Evolutionary conservation across 2,797 vertebrate species (phyloP).

Genomic region (Podarcis siculus): DNA sequence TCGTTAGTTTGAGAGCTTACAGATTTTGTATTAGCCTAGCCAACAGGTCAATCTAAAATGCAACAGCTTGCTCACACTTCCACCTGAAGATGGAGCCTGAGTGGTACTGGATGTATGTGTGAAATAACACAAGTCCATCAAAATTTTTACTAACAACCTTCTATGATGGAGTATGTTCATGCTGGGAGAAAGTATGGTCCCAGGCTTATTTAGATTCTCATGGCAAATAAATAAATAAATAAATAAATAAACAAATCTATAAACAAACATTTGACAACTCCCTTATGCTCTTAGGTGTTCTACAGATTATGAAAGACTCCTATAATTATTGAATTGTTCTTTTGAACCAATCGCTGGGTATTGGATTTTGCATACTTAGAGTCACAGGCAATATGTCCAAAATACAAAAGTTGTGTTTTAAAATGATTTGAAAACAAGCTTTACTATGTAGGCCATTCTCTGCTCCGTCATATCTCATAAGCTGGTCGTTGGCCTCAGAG

Average conservation of each 20-base stretch:
- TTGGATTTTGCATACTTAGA: conserved; percentile 61
- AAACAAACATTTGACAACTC: conserved; percentile 68
- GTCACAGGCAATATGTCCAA: conserved; percentile 57
- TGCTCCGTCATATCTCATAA: background rate
- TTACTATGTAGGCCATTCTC: background rate
- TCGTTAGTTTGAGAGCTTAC: conserved; percentile 57
- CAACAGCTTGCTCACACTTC: conserved; percentile 16
- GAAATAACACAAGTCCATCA: conserved; percentile 34
- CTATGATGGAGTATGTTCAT: conserved; percentile 42
- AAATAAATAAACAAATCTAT: conserved; percentile 64
- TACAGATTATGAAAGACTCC: conserved; percentile 55
- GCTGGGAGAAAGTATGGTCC: background rate
- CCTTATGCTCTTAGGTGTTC: conserved; percentile 63
- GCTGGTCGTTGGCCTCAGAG: background rate
- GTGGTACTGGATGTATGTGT: conserved; percentile 43
- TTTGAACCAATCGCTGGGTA: conserved; percentile 59
- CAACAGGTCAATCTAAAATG: conserved; percentile 54
- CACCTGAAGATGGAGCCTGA: conserved; percentile 68
- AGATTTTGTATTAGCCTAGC: conserved; percentile 55
- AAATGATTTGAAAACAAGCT: conserved; percentile 44
- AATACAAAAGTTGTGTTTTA: conserved; percentile 53
- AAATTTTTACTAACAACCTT: conserved; percentile 41
- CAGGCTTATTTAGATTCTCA: conserved; percentile 67
- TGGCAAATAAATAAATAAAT: conserved; percentile 63
- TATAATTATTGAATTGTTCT: conserved; percentile 66